Evolutionary conservation across 1,140 invertebrate species (phyloP).

Genomic region (Teleopsis dalmanni): DNA sequence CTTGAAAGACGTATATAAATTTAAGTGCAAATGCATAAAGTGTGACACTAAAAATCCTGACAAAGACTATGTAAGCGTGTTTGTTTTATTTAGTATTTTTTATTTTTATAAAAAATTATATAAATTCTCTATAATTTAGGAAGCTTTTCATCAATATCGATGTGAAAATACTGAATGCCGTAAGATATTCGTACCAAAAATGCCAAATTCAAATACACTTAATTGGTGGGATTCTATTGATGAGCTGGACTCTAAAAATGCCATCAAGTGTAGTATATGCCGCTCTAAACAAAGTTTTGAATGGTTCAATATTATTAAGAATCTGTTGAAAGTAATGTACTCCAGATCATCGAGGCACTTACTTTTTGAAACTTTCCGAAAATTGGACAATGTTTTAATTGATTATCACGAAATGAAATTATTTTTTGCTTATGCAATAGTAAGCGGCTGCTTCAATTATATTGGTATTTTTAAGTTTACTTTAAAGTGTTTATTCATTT

Average conservation of each 20-base stretch:
- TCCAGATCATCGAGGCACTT: constrained; percentile 4
- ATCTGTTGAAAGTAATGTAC: constrained; percentile 9
- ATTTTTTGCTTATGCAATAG: neutral
- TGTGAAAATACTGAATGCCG: constrained; percentile 21
- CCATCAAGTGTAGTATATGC: constrained; percentile 19
- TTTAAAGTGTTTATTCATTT: neutral
- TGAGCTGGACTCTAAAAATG: neutral
- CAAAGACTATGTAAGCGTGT: constrained; percentile 24
- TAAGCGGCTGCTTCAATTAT: neutral
- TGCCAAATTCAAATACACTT: constrained; percentile 8
- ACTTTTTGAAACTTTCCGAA: constrained; percentile 16
- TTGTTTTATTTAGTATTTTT: neutral
- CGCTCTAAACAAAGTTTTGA: constrained; percentile 7
- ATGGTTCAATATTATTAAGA: constrained; percentile 20
- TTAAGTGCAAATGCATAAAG: constrained; percentile 23
- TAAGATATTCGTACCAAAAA: constrained; percentile 15
- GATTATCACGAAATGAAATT: constrained; percentile 12
- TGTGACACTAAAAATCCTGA: constrained; percentile 18
- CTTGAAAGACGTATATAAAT: constrained; percentile 22
- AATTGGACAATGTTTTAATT: constrained; percentile 16
- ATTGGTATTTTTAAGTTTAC: neutral
- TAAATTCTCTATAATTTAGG: constrained; percentile 7
- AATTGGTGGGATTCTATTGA: constrained; percentile 22
- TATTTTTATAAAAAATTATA: neutral
- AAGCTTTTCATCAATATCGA: constrained; percentile 25